A percentile compares a stretch with the other conserved stretches of the same genome.
Conservation (phyloP, 2,888 invertebrate species). For the Carpatolechia fugitivella region DNA sequence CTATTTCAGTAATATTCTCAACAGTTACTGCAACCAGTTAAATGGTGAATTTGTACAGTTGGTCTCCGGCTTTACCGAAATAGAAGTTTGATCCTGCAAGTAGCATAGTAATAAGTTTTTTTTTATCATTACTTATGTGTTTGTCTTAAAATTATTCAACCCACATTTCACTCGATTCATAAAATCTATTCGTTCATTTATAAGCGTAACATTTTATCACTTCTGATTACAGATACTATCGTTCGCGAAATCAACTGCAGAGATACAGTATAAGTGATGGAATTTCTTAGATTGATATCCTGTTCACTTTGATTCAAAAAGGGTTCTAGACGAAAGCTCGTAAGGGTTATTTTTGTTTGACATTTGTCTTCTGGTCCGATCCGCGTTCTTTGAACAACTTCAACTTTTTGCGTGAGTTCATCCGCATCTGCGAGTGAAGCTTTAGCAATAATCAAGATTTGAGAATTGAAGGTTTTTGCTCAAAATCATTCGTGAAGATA, state of each 20-base stretch:
- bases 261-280: conserved; percentile 6
- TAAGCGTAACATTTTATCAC: conserved; percentile 25
- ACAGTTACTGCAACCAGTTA: too few species aligned
- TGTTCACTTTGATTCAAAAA: conserved; percentile 48
- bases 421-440: conserved; percentile 39
- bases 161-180: conserved; percentile 51
- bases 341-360: conserved; percentile 57
- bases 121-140: too few species aligned
- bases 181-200: conserved; percentile 54
- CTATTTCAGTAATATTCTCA: too few species aligned
- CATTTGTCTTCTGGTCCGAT: conserved; percentile 48
- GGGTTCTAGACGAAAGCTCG: conserved; percentile 43
- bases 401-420: conserved; percentile 71
- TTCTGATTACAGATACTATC: conserved; percentile 1
- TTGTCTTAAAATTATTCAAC: too few species aligned
- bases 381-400: conserved; percentile 68
- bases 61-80: too few species aligned
- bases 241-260: not conserved
- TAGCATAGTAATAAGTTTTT: too few species aligned
- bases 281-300: conserved; percentile 46
- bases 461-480: not conserved
- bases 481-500: not conserved
- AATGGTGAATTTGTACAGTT: too few species aligned
- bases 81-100: too few species aligned
- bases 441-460: conserved; percentile 63